Evolutionary conservation across 2,113 vertebrate genomes (phyloP), one percentile per base, ranked within the genome.

Genomic region (Numenius arquata): DNA sequence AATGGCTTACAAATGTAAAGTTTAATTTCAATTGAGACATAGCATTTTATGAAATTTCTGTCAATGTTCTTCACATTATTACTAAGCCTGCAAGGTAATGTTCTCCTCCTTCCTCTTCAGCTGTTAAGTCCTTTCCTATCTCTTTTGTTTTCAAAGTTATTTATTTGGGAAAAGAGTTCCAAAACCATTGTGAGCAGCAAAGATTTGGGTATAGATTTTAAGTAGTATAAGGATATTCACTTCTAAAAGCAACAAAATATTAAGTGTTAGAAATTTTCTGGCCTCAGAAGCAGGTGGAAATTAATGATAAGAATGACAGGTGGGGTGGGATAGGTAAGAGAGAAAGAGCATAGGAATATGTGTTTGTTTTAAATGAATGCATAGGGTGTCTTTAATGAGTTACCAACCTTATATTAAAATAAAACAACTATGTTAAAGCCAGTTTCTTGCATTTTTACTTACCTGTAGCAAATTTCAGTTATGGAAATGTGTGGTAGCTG

Each of bases 261-360:
- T 75, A 11, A 53, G 5, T 65, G 11, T 61, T 71, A 15, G 41
- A 87, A 71, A 47, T 20, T 47, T 66, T 66, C 32, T 94, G 61
- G 17, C 26, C 27, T 79, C 47, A 38, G 22, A 68, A 66, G 14
- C 16, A 56, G 29, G n/a, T 61, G 32, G 21, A 70, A 73, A 63
- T 38, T 30, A 36, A 36, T 61, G 2, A 34, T 11, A 25, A 63
- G 11, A 45, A 67, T 25, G 55, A 29, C 17, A 34, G 27, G 9
- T n/a, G 13, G 19, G 2, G 11, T 32, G 36, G 22, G 9, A 41
- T 13, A 70, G 7, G 29, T 20, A 41, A 19, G 47, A 74, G 17
- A 63, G 16, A 78, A 76, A 38, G 17, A 77, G 4, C 5, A 38
- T 0, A 0, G 30, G 9, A 29, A 17, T 20, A 13, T 27, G 1